Conservation (phyloP, 2,797 vertebrate species). For the Sebastes itinus region DNA sequence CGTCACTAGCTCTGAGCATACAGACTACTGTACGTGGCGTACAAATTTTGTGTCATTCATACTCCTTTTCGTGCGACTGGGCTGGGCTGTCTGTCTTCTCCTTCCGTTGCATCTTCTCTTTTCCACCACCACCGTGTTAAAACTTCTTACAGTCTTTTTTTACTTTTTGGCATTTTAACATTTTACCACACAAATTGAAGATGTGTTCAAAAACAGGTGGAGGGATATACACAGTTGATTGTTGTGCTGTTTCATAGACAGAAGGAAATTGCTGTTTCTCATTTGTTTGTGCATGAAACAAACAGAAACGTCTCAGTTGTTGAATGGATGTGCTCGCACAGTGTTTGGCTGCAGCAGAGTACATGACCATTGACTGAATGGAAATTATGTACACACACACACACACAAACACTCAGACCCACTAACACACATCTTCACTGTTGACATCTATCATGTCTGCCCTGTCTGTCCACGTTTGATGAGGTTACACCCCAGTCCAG, state of each 20-base stretch:
- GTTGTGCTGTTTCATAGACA: not conserved
- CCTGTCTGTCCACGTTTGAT: slow-evolving; percentile 60
- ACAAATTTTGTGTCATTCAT: no score
- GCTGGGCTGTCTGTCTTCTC: not conserved
- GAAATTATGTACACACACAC: slow-evolving; percentile 15
- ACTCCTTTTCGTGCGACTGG: no score
- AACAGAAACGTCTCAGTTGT: not conserved
- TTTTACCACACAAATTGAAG: not conserved
- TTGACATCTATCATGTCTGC: slow-evolving; percentile 59
- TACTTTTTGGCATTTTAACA: not conserved
- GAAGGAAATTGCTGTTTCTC: not conserved
- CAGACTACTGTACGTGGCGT: no score
- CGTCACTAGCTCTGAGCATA: no score
- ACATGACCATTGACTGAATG: slow-evolving; percentile 12
- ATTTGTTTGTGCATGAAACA: not conserved
- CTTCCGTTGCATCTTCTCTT: not conserved
- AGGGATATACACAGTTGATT: not conserved
- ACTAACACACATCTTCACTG: slow-evolving; percentile 16
- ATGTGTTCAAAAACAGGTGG: not conserved
- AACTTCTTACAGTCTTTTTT: not conserved
- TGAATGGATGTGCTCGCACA: not conserved
- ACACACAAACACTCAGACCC: slow-evolving; percentile 29
- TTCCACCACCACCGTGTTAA: not conserved
- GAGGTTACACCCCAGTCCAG: slow-evolving; percentile 59
- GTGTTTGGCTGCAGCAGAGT: not conserved